Base-by-base conservation (phyloP, 2,888 invertebrate genomes). In the Leptinotarsa haldemani region DNA sequence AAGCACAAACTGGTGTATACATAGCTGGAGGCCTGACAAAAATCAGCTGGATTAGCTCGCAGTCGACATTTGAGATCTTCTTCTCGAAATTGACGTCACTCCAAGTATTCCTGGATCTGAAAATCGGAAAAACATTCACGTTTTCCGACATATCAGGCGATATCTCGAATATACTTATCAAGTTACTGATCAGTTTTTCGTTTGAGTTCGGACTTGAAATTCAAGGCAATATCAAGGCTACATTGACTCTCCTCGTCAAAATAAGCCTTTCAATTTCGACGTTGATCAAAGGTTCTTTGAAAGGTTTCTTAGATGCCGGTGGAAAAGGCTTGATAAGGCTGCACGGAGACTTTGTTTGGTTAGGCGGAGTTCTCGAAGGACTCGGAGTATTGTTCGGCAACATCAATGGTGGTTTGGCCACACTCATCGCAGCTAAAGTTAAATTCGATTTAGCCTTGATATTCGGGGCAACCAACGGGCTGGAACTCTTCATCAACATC, bases 321-420 rank as follows among this genome's bases (percentile, higher is more conserved):
- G 77, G 66, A 18, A 16, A 56, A 4, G 65, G 47, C 1, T 22
- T 70, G 16, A 74, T 77, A 7, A 12, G 18, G 4, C 2, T 80
- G 13, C 18, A 63, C n/a, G 78, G 78, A 4, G 80, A 78, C 30
- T 58, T 81, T n/a, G 1, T 56, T 2, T 75, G 74, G 74, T 53
- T 80, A 1, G 58, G 71, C 12, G 65, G 47, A 20, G 77, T 81
- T 9, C 50, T 79, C 2, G 66, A 70, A 18, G 80, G 80, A 12
- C 20, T 81, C 4, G 75, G n/a, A 20, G 13, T 56, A 20, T 25
- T 80, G 15, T 9, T 78, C 7, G 69, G 64, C 15, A 20, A 61
- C 16, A 75, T 78, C 25, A 13, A 47, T n/a, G 81, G 80, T 15
- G 80, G 80, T n/a, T 22, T 81, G 12, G 61, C 25, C 7, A 76